These are phyloP conservation scores for Tiliacea citrago DNA, from an alignment of 2,888 invertebrate species.

Conservation along the genomic window DNA sequence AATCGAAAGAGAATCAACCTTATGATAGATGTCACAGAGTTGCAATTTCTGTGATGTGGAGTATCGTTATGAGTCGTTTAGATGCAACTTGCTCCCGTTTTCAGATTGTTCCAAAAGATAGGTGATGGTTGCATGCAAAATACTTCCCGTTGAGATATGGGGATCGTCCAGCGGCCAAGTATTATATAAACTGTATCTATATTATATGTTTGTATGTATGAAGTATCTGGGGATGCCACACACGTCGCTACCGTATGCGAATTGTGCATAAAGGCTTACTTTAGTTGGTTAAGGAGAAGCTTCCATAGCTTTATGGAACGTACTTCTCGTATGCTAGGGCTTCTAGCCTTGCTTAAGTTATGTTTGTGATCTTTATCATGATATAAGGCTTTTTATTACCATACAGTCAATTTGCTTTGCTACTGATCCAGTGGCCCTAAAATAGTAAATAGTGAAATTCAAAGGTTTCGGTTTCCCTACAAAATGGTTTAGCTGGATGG, in stretches of 20 bases:
- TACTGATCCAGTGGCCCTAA: background rate
- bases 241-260: conserved; percentile 80
- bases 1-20: conserved; percentile 50
- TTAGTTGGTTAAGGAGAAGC: conserved; percentile 57
- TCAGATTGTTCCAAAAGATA: conserved; percentile 88
- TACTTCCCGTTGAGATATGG: conserved; percentile 89
- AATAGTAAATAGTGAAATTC: background rate
- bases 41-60: conserved; percentile 37
- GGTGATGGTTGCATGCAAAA: conserved; percentile 88
- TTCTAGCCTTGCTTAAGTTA: conserved; percentile 16
- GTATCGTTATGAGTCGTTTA: conserved; percentile 63
- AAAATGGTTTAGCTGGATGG: no score
- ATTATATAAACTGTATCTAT: conserved; percentile 78
- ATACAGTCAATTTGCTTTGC: background rate
- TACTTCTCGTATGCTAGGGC: background rate
- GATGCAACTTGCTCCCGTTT: conserved; percentile 80
- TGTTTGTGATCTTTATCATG: conserved; percentile 29
- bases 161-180: conserved; percentile 83
- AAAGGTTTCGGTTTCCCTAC: no score
- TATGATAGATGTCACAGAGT: conserved; percentile 38
- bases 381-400: conserved; percentile 21
- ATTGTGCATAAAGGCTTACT: conserved; percentile 49
- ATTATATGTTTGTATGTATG: conserved; percentile 49
- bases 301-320: conserved; percentile 47
- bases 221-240: conserved; percentile 84